Percentiles rank a stretch among this genome's conserved stretches.
phyloP scores from a whole-genome alignment of 2,113 vertebrate genomes.

The Brachionichthys hirsutus region DNA sequence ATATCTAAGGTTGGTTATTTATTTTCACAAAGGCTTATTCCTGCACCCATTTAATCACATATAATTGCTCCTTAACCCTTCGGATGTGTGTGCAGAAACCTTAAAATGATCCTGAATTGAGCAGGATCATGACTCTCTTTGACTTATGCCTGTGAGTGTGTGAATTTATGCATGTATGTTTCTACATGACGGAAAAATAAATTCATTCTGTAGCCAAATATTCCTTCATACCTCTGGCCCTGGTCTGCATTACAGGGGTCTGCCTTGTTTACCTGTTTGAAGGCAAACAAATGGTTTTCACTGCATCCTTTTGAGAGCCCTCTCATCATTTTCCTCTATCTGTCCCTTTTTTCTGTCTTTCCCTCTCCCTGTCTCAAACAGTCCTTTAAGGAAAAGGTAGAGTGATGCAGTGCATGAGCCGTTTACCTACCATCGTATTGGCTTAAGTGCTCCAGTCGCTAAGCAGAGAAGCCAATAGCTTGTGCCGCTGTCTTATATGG shows the following conservation, averaged over 20 bases:
- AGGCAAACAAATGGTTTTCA: conserved; percentile 55
- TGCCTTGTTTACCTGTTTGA: conserved; percentile 37
- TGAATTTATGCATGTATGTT: conserved; percentile 23
- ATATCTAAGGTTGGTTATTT: conserved; percentile 90
- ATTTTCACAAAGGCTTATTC: neutral
- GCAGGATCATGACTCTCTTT: neutral
- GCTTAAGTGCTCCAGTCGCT: conserved; percentile 46
- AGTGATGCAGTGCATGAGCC: conserved; percentile 70
- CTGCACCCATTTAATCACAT: neutral
- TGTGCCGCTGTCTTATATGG: conserved; percentile 54
- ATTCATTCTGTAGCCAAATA: conserved; percentile 25
- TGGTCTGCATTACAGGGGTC: conserved; percentile 2
- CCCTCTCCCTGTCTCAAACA: conserved; percentile 59
- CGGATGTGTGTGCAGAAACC: neutral
- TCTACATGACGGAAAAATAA: conserved; percentile 29
- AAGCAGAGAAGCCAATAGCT: conserved; percentile 64
- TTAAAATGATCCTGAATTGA: neutral
- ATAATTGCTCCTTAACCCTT: neutral
- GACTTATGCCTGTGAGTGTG: conserved; percentile 19
- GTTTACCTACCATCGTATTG: conserved; percentile 68
- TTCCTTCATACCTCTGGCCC: conserved; percentile 8
- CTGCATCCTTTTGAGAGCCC: conserved; percentile 36
- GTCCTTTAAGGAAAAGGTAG: conserved; percentile 74
- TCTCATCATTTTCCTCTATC: conserved; percentile 54
- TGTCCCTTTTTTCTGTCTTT: conserved; percentile 40